phyloP scores from a whole-genome alignment of 2,797 vertebrate species.

The Sylvilagus floridanus region DNA sequence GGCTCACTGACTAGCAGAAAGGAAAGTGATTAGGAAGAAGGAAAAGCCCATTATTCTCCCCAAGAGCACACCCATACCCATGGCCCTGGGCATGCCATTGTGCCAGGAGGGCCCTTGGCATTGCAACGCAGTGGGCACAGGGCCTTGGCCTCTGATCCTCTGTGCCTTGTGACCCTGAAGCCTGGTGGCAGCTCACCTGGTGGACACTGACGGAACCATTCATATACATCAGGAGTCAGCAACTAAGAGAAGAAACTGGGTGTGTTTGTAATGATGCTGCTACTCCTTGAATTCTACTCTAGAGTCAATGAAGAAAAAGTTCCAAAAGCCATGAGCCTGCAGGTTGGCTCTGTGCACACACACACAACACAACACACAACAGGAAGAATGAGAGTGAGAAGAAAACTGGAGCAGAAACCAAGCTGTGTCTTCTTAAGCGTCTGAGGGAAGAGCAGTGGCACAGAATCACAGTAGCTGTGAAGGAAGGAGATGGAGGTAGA shows the following conservation, averaged over 20 bases:
- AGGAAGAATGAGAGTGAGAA: background rate
- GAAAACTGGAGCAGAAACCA: conserved; percentile 78
- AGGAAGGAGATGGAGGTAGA: conserved; percentile 81
- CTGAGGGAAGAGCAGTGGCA: conserved; percentile 88
- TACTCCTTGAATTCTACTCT: conserved; percentile 86
- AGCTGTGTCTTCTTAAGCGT: conserved; percentile 88
- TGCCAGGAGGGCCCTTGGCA: conserved; percentile 77
- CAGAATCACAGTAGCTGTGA: conserved; percentile 86
- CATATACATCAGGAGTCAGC: conserved; percentile 79
- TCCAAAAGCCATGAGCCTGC: conserved; percentile 92
- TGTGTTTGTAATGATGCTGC: conserved; percentile 76
- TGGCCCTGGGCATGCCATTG: conserved; percentile 59
- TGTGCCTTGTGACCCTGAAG: conserved; percentile 76
- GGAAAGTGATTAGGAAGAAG: conserved; percentile 65
- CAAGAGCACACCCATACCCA: background rate
- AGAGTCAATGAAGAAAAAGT: conserved; percentile 84
- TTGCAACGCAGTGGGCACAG: conserved; percentile 1
- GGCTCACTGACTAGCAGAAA: conserved; percentile 65
- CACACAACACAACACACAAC: background rate
- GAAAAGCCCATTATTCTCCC: conserved; percentile 6
- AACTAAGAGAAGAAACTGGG: conserved; percentile 74
- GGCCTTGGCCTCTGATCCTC: background rate
- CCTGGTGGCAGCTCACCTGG: conserved; percentile 58
- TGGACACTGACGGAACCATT: conserved; percentile 67
- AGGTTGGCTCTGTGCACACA: conserved; percentile 86